These are phyloP conservation scores for Clinocottus analis DNA, from an alignment of 2,113 vertebrate genomes.

Conservation along the genomic window DNA sequence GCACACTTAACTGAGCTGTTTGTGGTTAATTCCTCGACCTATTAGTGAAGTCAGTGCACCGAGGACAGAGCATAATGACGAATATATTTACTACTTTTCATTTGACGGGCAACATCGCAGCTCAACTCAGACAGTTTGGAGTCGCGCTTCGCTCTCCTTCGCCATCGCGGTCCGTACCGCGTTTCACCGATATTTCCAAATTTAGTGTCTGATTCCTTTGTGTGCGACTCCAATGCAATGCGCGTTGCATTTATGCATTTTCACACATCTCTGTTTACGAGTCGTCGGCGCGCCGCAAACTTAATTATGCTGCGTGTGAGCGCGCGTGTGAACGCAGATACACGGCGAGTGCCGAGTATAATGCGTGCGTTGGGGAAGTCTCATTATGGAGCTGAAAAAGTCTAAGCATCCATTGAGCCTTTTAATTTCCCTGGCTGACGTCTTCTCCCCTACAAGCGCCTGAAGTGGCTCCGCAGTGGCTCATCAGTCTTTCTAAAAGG, in stretches of 20 bases:
- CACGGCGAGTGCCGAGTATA: constrained; percentile 42
- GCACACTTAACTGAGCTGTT: neutral
- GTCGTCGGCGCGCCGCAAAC: neutral
- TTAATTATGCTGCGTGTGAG: constrained; percentile 35
- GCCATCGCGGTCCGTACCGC: too few species aligned
- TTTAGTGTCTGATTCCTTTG: neutral
- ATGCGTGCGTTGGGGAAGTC: constrained; percentile 28
- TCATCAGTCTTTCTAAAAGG: constrained; percentile 73
- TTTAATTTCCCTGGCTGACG: constrained; percentile 73
- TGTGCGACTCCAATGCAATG: neutral
- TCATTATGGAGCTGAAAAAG: constrained; percentile 68
- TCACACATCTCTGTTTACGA: constrained; percentile 13
- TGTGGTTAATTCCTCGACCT: neutral
- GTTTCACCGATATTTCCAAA: neutral
- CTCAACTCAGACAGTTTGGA: neutral
- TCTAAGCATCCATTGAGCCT: constrained; percentile 67
- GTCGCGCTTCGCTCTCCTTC: neutral
- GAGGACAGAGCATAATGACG: neutral
- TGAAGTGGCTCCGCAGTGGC: constrained; percentile 59
- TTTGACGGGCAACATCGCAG: neutral
- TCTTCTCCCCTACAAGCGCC: constrained; percentile 44
- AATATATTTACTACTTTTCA: neutral
- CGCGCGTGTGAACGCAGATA: constrained; percentile 42
- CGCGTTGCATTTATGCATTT: neutral
- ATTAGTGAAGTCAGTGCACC: neutral